Evolutionary conservation across 1,140 invertebrate genomes (phyloP), one percentile per base, ranked within the genome.

Genomic region (Drosophila seguyi): DNA sequence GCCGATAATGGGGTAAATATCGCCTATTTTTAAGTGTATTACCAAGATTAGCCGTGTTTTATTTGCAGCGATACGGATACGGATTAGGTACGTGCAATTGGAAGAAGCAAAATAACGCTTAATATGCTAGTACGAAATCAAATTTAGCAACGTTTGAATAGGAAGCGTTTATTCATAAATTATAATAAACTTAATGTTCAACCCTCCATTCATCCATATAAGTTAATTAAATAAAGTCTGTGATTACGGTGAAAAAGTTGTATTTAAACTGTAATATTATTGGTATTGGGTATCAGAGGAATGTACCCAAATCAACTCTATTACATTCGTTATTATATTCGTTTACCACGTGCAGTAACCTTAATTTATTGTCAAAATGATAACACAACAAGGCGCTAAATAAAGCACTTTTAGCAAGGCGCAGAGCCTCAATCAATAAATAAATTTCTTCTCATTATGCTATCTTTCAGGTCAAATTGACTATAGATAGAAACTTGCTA

Each of bases 51-150:
- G 67, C 83, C 38, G 25, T 44, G 71, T 59, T 73, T 72, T 82
- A 79, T 68, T 52, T 50, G 38, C 27, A 16, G 56, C 62, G 84
- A 83, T 83, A 87, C 55, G 76, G 75, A 88, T 86, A 87, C 61
- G 84, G 75, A 88, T 86, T 86, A 86, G 36, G 61, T 52, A 63
- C 47, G 75, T 75, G 31, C 58, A 42, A 62, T 53, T 42, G 38
- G n/a, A 41, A 20, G 42, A 20, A 11, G 18, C 4, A 11, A 38
- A 34, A 29, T 18, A 25, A 36, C 6, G 20, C 6, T 25, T 61
- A 20, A 63, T 14, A 39, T 41, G 50, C 29, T 48, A 42, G 20
- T 20, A 20, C 6, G 6, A 50, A 45, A 11, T 38, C 50, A n/a
- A 31, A 29, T 31, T 45, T 39, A 25, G 55, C 61, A 60, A 60